Base-by-base conservation (phyloP, 2,113 vertebrate genomes). In the Hemicordylus capensis region DNA sequence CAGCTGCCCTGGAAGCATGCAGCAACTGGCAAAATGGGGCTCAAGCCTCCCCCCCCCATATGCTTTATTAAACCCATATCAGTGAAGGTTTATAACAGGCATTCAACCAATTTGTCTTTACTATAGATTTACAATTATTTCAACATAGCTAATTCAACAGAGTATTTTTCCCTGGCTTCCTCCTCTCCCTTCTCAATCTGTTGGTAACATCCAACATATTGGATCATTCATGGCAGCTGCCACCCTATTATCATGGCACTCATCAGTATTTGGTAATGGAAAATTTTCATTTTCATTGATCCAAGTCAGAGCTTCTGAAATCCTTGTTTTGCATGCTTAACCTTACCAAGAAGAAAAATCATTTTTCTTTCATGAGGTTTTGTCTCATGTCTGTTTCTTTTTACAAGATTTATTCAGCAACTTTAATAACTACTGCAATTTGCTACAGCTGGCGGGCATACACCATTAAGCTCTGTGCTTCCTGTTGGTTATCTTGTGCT, bases 401-500 rank as follows among this genome's bases (percentile, higher is more conserved):
- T 80, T 79, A 66, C 39, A 26, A 56, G 22, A 58, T n/a, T 48
- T 56, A 12, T 74, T 86, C 42, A 74, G 11, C 69, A 74, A 51
- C 39, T 72, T 11, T 8, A 28, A 44, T 56, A 42, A 9, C 64
- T 44, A 51, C 54, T 87, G 85, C 37, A 12, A 88, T 89, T 24
- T 37, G 39, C 0, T 54, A 76, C 61, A 46, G 39, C 11, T 73
- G 54, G 54, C 31, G 31, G n/a, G 22, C 54, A 72, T 15, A 73
- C 3, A 19, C 7, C 87, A 70, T 94, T 91, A 76, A 54, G 87
- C 90, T 90, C 79, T 83, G 19, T 83, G 90, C 76, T 87, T 93
- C 87, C 76, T 84, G 64, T 73, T 88, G 76, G 37, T 90, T 83
- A 90, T 86, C 64, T 56, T 86, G 80, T n/a, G 70, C 61, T 90